Evolutionary conservation across 2,113 vertebrate genomes (phyloP), one percentile per base, ranked within the genome.

Genomic region (Triplophysa rosa): DNA sequence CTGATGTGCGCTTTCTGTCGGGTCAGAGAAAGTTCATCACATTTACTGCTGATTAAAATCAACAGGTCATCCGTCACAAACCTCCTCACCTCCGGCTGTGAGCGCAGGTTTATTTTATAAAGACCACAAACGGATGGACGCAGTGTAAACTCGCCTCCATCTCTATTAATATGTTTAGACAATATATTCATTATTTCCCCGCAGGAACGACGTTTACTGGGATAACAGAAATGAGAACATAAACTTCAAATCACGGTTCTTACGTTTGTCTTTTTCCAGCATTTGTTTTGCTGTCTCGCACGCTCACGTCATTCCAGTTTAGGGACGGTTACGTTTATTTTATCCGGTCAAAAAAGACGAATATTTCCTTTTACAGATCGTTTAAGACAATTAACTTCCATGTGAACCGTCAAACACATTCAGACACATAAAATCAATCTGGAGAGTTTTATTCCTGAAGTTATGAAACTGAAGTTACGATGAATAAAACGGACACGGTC

Each of bases 111-210:
- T 80, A 72, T 76, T 79, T 49, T 72, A 64, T 42, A 29, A 79
- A 24, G 21, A 66, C 42, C 82, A 83, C 58, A 68, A 79, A 80
- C 58, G 66, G 54, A 37, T 26, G 62, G 5, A 1, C n/a, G 2
- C 58, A 58, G 33, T 26, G 29, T 83, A 86, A 83, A 86, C 77
- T 59, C 40, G 49, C n/a, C 74, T 79, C 26, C 19, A 13, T 71
- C 68, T 82, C 72, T 81, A 80, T 82, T 75, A 54, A 63, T 71
- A 26, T 75, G 80, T 78, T 86, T 78, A 84, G 24, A 19, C 19
- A 8, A 72, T 8, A 13, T 59, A 56, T 66, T 69, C 33, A 71
- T 80, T 58, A 64, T n/a, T 13, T 54, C 40, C 45, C 66, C 23
- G n/a, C 37, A 45, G 52, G 61, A 37, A 17, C 54, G 16, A 56